Evolutionary conservation across 2,797 vertebrate genomes (phyloP), one percentile per base, ranked within the genome.

Genomic region (Cirrhinus mrigala): DNA sequence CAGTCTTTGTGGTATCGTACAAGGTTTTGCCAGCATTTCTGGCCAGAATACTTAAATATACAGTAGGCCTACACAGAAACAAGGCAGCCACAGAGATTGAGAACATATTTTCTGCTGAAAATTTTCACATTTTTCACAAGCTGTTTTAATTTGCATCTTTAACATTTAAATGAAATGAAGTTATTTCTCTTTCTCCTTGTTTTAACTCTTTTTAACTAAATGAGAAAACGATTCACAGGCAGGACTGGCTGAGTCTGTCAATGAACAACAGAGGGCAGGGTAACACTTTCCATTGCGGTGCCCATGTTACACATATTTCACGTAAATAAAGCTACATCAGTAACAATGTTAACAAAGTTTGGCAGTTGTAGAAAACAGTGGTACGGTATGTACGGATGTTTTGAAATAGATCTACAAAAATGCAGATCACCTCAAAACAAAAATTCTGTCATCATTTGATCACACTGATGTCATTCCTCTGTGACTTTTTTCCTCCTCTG

Each of bases 241-340:
- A 68, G 33, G n/a, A 58, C 20, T 6, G 12, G 20, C 58, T 54
- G 18, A 81, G 33, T 44, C 52, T 56, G 37, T 24, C 12, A 44
- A 71, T 70, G 68, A 29, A 82, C 80, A 81, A 58, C 52, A 71
- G 66, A 71, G 52, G 80, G 80, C 80, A 82, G 80, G 56, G 54
- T 82, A 71, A 70, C 64, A 81, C 66, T 70, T 75, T 33, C 27
- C 46, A 74, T 50, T 50, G 52, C 9, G 52, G 2, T 20, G 16
- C 71, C 50, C 46, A 20, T 74, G 27, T 74, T 18, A 52, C 16
- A 20, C 4, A 15, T 27, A 18, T 52, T 29, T 52, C 16, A 52
- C 27, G 46, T 74, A 50, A 73, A 50, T 50, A 29, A 10, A 18
- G 4, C 16, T 50, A 52, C 46, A 52, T 10, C 24, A 29, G 9